A percentile compares a stretch with the other conserved stretches of the same genome.
phyloP scores from a whole-genome alignment of 1,140 invertebrate species.

The Formica selysi region DNA sequence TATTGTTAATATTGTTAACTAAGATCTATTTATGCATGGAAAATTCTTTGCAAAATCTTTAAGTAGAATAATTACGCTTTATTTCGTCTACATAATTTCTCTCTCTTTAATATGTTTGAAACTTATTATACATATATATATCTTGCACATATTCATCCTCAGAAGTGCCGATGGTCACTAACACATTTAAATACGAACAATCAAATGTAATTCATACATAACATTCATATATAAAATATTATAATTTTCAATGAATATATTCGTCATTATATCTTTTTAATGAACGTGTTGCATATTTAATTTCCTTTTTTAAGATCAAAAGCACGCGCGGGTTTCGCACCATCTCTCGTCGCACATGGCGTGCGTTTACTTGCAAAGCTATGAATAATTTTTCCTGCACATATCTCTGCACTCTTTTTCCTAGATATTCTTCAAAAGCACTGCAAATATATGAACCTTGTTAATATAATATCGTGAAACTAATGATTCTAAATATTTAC shows the following conservation, averaged over 20 bases:
- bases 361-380: slow-evolving; percentile 34
- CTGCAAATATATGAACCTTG: not conserved
- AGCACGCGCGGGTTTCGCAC: slow-evolving; percentile 47
- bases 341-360: not conserved
- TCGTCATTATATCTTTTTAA: not conserved
- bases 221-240: not conserved
- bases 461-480: slow-evolving; percentile 4
- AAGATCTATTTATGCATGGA: slow-evolving; percentile 5
- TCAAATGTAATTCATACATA: not conserved
- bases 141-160: not conserved
- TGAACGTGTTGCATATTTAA: not conserved
- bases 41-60: slow-evolving; percentile 8
- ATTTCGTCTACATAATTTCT: not conserved
- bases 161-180: slow-evolving; percentile 31
- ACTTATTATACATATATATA: not conserved
- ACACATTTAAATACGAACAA: not conserved
- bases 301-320: slow-evolving; percentile 10
- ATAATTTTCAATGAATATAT: not conserved
- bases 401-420: slow-evolving; percentile 6
- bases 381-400: slow-evolving; percentile 27
- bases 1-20: not conserved
- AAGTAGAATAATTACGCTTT: not conserved
- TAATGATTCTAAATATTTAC: not conserved
- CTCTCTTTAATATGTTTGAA: not conserved
- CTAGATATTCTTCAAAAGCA: slow-evolving; percentile 35